Evolutionary conservation across 2,888 invertebrate species (phyloP), one percentile per base, ranked within the genome.

Genomic region (Macrosiphum euphorbiae): DNA sequence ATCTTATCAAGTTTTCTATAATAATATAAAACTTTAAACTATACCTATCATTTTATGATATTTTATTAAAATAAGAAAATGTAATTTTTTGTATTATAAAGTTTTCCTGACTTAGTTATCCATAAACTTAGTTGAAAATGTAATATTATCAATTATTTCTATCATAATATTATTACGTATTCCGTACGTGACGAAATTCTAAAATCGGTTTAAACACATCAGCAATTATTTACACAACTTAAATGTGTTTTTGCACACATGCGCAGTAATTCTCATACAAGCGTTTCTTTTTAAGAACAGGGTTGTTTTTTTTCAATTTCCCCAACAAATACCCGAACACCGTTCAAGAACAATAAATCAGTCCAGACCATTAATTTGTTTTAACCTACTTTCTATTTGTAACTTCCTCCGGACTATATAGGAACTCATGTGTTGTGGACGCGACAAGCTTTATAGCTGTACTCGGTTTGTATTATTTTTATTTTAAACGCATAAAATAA

Each of bases 401-500:
- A n/a, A n/a, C n/a, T n/a, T n/a, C n/a, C 35, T 16, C 41, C 67
- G 24, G n/a, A n/a, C n/a, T 35, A 67, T 5, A 50, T 26, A 55
- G 55, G 20, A 20, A 28, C 26, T 50, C 44, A 50, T 52, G 50
- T 35, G 20, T 24, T n/a, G 16, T 86, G 28, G 2, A 28, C 28
- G n/a, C 16, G 47, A 47, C 28, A 90, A 50, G 7, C n/a, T 67
- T 90, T 61, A 44, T 28, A 50, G 26, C 47, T 61, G 61, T 61
- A 13, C 50, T 28, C 28, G 8, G 13, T 47, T 28, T 47, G 35
- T 35, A 89, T 13, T 61, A 89, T 89, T 16, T 58, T 44, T 89
- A 61, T 89, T 89, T 44, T n/a, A 47, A 90, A 47, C 61, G 20
- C 90, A 47, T 50, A 90, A 67, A 90, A 61, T 55, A 91, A 91